Evolutionary conservation across 1,140 invertebrate species (phyloP), one percentile per base, ranked within the genome.

Genomic region (Holotrichia oblita): DNA sequence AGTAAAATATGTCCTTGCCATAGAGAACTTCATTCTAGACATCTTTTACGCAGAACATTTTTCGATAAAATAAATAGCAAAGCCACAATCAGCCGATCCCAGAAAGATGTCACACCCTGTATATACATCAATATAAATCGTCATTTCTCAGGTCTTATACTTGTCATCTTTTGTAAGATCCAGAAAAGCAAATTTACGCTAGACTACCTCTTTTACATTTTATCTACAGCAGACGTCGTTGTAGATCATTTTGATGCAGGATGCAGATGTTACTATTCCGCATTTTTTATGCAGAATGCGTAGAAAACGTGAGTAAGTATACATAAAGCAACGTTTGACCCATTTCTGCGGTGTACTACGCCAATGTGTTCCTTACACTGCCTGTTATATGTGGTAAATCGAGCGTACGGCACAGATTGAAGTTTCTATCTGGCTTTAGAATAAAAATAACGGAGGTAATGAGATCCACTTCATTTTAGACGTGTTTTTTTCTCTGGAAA

Each of bases 211-310:
- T 69, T 69, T 27, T 69, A 69, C 61, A 69, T 27, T 69, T 69
- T 22, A 69, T 20, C 17, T 69, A 69, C 9, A 22, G 22, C 61
- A 69, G 61, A 69, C 27, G 61, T 69, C 61, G 61, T 22, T 27
- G 61, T 34, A 69, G 61, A 69, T 34, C 61, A 69, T 69, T 69
- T 27, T 22, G 20, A 69, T 69, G 61, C 61, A 22, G 61, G 61
- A 69, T 69, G 61, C 61, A 69, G 61, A 69, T 69, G 61, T 69
- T 69, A 34, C 61, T 69, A 22, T 64, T 34, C 61, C 22, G 27
- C 24, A 69, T 69, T 69, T 69, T 69, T 69, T 69, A 69, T 69
- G 20, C 61, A 69, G 61, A 69, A 22, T 69, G 22, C 61, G 61
- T 69, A 34, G 17, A 27, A 34, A 69, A 69, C 61, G 61, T 69